Conservation (phyloP, 1,140 invertebrate genomes). For the Lucilia sericata region DNA sequence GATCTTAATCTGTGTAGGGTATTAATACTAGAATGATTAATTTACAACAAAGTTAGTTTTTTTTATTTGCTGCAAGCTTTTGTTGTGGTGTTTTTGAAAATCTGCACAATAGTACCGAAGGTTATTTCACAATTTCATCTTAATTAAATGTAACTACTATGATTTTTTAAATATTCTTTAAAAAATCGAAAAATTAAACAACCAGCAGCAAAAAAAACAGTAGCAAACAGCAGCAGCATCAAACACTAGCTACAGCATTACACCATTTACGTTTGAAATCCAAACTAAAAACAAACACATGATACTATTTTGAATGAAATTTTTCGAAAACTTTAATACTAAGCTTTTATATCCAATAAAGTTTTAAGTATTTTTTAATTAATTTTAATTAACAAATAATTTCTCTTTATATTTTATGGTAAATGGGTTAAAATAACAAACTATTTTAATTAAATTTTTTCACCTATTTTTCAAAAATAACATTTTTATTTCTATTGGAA, state of each 20-base stretch:
- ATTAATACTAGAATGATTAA: slow-evolving; percentile 6
- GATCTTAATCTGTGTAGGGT: background rate
- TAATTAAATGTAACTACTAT: slow-evolving; percentile 35
- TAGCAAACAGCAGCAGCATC: background rate
- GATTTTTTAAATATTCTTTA: slow-evolving; percentile 29
- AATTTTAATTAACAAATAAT: too few species aligned
- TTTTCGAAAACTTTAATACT: too few species aligned
- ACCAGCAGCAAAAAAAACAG: background rate
- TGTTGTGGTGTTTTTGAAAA: slow-evolving; percentile 16
- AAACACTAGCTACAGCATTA: background rate
- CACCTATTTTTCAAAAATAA: background rate
- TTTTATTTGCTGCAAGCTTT: background rate
- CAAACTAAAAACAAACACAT: background rate
- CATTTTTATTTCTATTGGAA: background rate
- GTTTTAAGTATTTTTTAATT: too few species aligned
- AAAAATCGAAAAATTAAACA: background rate
- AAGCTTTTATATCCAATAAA: too few species aligned
- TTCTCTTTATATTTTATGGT: too few species aligned
- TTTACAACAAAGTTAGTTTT: background rate
- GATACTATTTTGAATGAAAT: background rate
- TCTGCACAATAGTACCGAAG: slow-evolving; percentile 33
- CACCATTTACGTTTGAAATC: background rate
- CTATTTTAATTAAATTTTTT: too few species aligned
- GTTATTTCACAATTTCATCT: slow-evolving; percentile 43
- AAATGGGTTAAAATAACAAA: too few species aligned